Percentiles rank a stretch among this genome's conserved stretches.
These are phyloP conservation scores for Muricea muricata DNA, from an alignment of 92 coral and sea anemone genomes.

Conservation along the genomic window DNA sequence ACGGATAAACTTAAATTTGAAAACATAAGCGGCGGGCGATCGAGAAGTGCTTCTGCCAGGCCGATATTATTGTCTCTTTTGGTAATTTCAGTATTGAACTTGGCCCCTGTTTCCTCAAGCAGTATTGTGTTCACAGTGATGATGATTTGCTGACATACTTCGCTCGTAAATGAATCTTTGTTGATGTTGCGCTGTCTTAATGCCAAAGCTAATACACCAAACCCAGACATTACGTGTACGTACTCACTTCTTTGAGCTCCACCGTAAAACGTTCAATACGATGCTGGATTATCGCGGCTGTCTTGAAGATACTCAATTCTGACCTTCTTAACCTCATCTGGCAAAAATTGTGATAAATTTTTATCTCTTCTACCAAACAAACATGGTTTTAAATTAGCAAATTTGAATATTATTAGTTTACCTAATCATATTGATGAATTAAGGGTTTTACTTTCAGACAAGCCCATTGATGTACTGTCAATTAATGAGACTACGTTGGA, in stretches of 20 bases:
- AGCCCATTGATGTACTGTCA: no score
- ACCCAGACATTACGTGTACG: conserved; percentile 30
- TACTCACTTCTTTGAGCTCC: not conserved
- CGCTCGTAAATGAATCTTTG: not conserved
- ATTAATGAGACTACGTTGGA: no score
- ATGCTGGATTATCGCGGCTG: conserved; percentile 22
- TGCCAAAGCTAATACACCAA: conserved; percentile 24
- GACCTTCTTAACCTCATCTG: conserved; percentile 14
- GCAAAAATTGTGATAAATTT: no score
- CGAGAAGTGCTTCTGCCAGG: no score
- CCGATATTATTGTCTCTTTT: no score
- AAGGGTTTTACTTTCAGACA: no score
- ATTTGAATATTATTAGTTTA: no score
- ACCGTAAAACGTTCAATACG: conserved; percentile 39
- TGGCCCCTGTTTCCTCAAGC: not conserved
- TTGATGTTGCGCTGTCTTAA: not conserved
- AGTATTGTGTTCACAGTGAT: not conserved
- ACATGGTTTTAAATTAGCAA: no score
- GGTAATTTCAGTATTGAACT: not conserved
- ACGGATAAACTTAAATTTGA: no score
- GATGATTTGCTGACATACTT: not conserved
- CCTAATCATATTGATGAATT: no score
- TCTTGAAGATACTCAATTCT: not conserved
- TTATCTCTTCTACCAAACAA: no score
- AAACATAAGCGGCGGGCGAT: no score